phyloP scores from a whole-genome alignment of 2,113 vertebrate species.

The Alligator mississippiensis region DNA sequence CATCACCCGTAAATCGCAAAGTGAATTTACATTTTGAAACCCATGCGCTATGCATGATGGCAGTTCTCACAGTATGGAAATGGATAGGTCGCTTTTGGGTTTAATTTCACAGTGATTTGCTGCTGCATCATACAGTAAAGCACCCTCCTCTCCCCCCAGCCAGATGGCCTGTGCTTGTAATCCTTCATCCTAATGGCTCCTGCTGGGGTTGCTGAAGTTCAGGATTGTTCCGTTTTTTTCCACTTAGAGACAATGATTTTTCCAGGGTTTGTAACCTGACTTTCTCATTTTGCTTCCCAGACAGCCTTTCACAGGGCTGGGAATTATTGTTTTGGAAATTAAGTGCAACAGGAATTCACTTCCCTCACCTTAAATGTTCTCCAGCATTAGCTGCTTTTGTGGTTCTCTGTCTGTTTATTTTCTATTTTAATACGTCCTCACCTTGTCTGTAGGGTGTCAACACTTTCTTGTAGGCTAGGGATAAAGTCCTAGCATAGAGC shows the following conservation, averaged over 20 bases:
- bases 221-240: slow-evolving; percentile 6
- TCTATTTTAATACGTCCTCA: background rate
- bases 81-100: background rate
- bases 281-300: background rate
- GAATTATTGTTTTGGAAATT: background rate
- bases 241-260: slow-evolving; percentile 19
- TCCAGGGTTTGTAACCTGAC: background rate
- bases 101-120: slow-evolving; percentile 27
- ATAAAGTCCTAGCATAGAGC: background rate
- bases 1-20: background rate
- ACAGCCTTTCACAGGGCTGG: background rate
- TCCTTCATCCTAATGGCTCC: slow-evolving; percentile 39
- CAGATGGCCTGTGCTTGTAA: slow-evolving; percentile 64
- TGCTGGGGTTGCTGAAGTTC: slow-evolving; percentile 47
- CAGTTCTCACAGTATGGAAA: background rate
- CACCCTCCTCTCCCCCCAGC: fast-evolving
- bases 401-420: background rate
- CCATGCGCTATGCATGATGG: background rate
- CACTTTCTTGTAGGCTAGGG: background rate
- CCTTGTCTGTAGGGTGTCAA: background rate
- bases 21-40: background rate
- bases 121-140: background rate
- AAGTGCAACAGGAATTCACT: background rate
- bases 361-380: background rate
- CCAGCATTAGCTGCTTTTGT: fast-evolving